Evolutionary conservation across 2,888 invertebrate species (phyloP).

Genomic region (Noctua janthe): DNA sequence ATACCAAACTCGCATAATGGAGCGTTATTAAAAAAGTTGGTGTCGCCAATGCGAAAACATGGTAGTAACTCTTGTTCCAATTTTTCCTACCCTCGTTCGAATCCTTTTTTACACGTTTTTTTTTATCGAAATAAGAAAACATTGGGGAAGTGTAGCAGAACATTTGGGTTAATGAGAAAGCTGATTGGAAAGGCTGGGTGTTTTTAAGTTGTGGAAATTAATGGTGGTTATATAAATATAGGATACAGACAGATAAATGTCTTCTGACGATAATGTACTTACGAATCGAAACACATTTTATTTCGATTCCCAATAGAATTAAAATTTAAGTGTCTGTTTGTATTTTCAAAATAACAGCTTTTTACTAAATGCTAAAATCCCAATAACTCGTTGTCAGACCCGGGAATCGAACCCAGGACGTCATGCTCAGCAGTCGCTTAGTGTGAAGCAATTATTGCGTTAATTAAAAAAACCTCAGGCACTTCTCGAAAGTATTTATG

Average conservation of each 20-base stretch:
- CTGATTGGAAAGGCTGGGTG: slow-evolving; percentile 38
- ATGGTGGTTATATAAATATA: slow-evolving; percentile 2
- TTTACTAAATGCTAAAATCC: too few species aligned
- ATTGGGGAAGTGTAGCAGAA: slow-evolving; percentile 45
- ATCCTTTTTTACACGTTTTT: slow-evolving; percentile 56
- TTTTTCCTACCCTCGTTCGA: slow-evolving; percentile 53
- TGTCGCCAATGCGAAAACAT: slow-evolving; percentile 58
- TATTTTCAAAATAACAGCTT: too few species aligned
- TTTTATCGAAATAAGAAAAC: slow-evolving; percentile 61
- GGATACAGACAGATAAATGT: neutral
- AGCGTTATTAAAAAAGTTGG: slow-evolving; percentile 68
- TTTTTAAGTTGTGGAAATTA: slow-evolving; percentile 17
- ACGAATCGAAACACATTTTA: neutral
- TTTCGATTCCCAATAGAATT: neutral
- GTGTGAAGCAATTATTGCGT: too few species aligned
- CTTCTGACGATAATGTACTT: neutral
- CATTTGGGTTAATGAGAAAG: slow-evolving; percentile 48
- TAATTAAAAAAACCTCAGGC: too few species aligned
- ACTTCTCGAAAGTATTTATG: too few species aligned
- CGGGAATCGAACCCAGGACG: too few species aligned
- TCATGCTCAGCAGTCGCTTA: too few species aligned
- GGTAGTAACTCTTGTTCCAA: slow-evolving; percentile 58
- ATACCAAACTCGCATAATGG: slow-evolving; percentile 65
- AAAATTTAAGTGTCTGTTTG: too few species aligned
- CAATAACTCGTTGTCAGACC: too few species aligned